phyloP scores from a whole-genome alignment of 2,113 vertebrate species.

The Cranoglanis bouderius region DNA sequence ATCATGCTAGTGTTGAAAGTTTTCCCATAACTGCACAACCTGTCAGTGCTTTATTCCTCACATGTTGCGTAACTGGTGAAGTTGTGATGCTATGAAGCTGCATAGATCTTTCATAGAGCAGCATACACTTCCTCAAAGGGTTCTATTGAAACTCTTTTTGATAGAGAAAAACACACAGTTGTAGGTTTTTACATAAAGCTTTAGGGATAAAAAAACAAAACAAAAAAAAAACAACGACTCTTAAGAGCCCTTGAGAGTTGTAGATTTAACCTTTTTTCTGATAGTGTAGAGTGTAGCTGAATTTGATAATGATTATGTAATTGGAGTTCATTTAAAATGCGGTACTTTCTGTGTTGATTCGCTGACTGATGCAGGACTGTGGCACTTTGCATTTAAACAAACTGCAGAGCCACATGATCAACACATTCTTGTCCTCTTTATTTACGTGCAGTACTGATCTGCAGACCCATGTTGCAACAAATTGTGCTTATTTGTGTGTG shows the following conservation, averaged over 20 bases:
- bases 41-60: neutral
- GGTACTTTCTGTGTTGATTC: neutral
- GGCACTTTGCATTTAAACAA: neutral
- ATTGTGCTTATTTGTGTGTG: neutral
- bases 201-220: neutral
- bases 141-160: neutral
- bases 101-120: neutral
- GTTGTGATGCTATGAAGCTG: neutral
- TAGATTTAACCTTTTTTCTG: neutral
- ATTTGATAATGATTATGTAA: neutral
- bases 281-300: neutral
- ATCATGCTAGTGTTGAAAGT: neutral
- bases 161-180: neutral
- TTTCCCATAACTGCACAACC: neutral
- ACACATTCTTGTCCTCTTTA: conserved; percentile 4
- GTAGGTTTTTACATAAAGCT: neutral
- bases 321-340: neutral
- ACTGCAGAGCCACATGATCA: neutral
- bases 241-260: neutral
- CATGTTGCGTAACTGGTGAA: neutral
- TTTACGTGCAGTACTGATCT: conserved; percentile 22
- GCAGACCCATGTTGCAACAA: conserved; percentile 21
- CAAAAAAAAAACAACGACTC: no score
- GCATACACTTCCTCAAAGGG: neutral
- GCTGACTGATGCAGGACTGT: neutral